Evolutionary conservation across 2,888 invertebrate genomes (phyloP), one percentile per base, ranked within the genome.

Genomic region (Apotomis turbidana): DNA sequence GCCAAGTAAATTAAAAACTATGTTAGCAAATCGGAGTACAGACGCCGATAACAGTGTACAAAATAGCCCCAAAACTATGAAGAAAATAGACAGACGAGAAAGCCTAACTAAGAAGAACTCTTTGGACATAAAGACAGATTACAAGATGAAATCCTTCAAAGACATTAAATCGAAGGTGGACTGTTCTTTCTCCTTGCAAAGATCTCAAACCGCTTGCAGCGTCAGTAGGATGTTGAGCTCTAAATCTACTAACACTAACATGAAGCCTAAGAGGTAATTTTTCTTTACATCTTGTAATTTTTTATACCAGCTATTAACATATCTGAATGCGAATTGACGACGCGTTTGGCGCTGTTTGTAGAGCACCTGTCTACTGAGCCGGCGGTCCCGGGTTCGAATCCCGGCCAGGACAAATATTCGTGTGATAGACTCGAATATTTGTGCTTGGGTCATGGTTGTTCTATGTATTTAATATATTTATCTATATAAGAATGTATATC

Each of bases 151-250:
- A 83, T 95, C 96, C 10, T 95, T 96, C 77, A 97, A 97, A 88
- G 98, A 98, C 86, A 96, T 98, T 51, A 98, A 98, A 88, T 97
- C 98, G 61, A 97, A 97, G 89, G 96, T 97, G 74, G 94, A 94
- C 76, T 94, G 95, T 82, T 92, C 93, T 27, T 91, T 91, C 80
- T 90, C 92, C 8, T 83, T 93, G 76, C 92, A 93, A 86, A 85
- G 93, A 75, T 93, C 93, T 63, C 93, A 93, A 81, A 94, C 93
- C 71, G 90, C 93, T 9, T 90, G 92, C 78, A 91, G 90, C 82
- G 91, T 93, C 66, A 88, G 87, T 76, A 90, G 93, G 81, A 89
- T 93, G 87, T 80, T 93, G 76, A 92, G 88, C 80, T 90, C 92
- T 61, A 93, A 93, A 80, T 90, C 91, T 59, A 83, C 89, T 2